Percentiles rank a stretch among this genome's conserved stretches.
phyloP scores from a whole-genome alignment of 2,888 invertebrate genomes.

The Apamea crenata region DNA sequence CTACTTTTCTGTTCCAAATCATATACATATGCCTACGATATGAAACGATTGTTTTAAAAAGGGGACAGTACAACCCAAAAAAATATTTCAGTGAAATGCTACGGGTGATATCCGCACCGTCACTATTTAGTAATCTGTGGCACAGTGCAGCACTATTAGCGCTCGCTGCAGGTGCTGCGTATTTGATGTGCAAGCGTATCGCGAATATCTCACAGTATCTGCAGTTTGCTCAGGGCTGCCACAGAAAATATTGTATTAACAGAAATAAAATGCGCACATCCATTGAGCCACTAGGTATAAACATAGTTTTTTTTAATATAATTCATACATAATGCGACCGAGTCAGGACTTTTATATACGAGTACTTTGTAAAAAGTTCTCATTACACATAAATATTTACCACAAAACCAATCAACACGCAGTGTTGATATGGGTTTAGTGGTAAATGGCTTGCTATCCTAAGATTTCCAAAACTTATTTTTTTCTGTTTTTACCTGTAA shows the following conservation, averaged over 20 bases:
- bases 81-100: too few species aligned
- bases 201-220: slow-evolving; percentile 46
- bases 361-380: background rate
- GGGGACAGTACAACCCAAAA: background rate
- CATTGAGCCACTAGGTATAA: background rate
- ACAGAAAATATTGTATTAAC: background rate
- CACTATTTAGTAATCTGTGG: too few species aligned
- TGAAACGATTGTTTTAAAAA: background rate
- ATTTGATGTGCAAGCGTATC: slow-evolving; percentile 32
- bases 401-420: too few species aligned
- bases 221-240: slow-evolving; percentile 32
- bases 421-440: background rate
- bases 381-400: background rate
- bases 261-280: background rate
- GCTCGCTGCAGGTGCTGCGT: slow-evolving; percentile 25
- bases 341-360: too few species aligned
- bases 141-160: slow-evolving; percentile 27
- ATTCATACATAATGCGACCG: background rate
- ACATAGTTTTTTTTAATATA: background rate
- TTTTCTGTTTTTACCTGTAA: background rate
- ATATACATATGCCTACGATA: background rate
- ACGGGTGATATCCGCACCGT: too few species aligned
- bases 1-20: background rate
- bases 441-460: background rate
- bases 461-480: background rate